A percentile compares a stretch with the other conserved stretches of the same genome.
phyloP scores from a whole-genome alignment of 1,140 invertebrate genomes.

The Leucophenga varia region DNA sequence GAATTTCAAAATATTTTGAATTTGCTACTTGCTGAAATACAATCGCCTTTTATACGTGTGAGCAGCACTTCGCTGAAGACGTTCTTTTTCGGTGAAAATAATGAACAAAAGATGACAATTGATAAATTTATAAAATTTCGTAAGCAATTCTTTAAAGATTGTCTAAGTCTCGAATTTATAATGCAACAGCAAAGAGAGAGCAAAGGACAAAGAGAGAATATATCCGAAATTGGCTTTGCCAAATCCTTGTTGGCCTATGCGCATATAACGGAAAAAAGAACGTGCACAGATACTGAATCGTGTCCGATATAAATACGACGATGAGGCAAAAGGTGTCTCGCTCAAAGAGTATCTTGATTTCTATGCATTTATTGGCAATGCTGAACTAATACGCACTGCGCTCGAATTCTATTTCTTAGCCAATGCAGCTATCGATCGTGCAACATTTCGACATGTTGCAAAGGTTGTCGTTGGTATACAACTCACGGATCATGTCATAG shows the following conservation, averaged over 20 bases:
- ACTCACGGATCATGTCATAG: slow-evolving; percentile 15
- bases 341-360: slow-evolving; percentile 21
- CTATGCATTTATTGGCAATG: slow-evolving; percentile 19
- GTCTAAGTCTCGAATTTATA: slow-evolving; percentile 18
- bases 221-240: slow-evolving; percentile 24
- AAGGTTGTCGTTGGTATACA: slow-evolving; percentile 12
- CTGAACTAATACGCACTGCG: slow-evolving; percentile 15
- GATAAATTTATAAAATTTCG: slow-evolving; percentile 18
- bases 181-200: neutral
- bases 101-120: slow-evolving; percentile 8
- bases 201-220: neutral
- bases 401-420: slow-evolving; percentile 22
- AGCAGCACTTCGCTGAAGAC: too few species aligned
- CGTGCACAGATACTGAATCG: neutral
- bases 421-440: slow-evolving; percentile 15
- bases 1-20: too few species aligned
- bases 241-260: slow-evolving; percentile 18
- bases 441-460: slow-evolving; percentile 16
- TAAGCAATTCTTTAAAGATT: neutral
- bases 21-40: too few species aligned
- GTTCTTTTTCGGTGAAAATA: slow-evolving; percentile 15
- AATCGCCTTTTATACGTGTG: too few species aligned
- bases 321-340: slow-evolving; percentile 3
- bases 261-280: neutral
- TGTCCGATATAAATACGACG: slow-evolving; percentile 11